A percentile compares a stretch with the other conserved stretches of the same genome.
phyloP scores from a whole-genome alignment of 2,797 vertebrate species.

The Liparis tanakae region DNA sequence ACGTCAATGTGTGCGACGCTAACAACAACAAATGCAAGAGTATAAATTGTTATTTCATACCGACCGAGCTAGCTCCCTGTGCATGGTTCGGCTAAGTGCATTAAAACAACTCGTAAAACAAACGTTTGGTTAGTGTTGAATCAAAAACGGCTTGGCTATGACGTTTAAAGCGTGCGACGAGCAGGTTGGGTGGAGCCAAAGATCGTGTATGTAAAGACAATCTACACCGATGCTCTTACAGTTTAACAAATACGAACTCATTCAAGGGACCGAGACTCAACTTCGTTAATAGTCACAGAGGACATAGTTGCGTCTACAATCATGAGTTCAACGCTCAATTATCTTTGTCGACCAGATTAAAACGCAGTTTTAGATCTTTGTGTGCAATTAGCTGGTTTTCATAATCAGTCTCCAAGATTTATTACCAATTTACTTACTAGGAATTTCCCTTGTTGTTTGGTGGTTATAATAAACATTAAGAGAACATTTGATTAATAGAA shows the following conservation, averaged over 20 bases:
- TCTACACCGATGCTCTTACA: not conserved
- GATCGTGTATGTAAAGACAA: constrained; percentile 23
- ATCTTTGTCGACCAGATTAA: too few species aligned
- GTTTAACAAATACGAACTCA: not conserved
- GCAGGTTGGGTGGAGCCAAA: not conserved
- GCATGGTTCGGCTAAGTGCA: accelerated
- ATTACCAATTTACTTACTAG: not conserved
- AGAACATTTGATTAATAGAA: not conserved
- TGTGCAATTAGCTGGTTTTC: not conserved
- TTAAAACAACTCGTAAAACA: not conserved
- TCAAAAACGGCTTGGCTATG: not conserved
- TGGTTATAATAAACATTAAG: not conserved
- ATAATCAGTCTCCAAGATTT: not conserved
- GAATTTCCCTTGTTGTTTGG: not conserved
- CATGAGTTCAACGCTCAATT: not conserved
- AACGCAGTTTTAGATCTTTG: not conserved
- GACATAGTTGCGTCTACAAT: not conserved
- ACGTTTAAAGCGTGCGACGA: constrained; percentile 46
- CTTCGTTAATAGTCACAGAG: not conserved
- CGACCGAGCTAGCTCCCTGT: accelerated
- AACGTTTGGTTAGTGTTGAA: not conserved
- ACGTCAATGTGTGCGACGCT: constrained; percentile 38
- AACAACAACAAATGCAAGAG: not conserved
- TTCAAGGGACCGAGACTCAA: not conserved
- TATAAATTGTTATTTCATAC: accelerated